phyloP scores from a whole-genome alignment of 2,888 invertebrate genomes.

The Horisme vitalbata region DNA sequence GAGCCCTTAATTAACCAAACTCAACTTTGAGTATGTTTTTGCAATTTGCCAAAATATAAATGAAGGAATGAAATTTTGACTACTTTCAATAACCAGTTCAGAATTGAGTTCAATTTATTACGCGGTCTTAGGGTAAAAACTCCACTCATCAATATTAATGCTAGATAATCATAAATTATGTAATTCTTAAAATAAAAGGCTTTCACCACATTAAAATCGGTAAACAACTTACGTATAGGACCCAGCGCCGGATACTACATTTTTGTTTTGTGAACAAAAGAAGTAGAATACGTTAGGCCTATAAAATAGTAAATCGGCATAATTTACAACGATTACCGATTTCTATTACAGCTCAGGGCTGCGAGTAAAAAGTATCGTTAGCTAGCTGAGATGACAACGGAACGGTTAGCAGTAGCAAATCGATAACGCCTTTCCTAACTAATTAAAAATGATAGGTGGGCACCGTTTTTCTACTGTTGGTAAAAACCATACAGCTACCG shows the following conservation, averaged over 20 bases:
- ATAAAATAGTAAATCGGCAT: conserved; percentile 1
- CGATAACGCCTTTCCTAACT: too few relatives aligned
- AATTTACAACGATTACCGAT: conserved; percentile 7
- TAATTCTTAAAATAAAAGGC: conserved; percentile 9
- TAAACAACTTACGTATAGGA: background rate
- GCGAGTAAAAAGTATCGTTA: conserved; percentile 13
- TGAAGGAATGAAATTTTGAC: too few relatives aligned
- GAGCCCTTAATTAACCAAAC: too few relatives aligned
- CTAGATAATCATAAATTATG: conserved; percentile 7
- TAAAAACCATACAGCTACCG: too few relatives aligned
- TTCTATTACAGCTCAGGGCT: conserved; percentile 5
- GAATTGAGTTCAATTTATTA: too few relatives aligned
- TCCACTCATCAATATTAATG: conserved; percentile 2
- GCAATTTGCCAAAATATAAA: too few relatives aligned
- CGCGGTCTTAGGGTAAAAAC: too few relatives aligned
- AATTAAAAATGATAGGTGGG: too few relatives aligned
- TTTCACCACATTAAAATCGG: conserved; percentile 6
- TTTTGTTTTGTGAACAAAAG: background rate
- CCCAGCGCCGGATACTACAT: background rate
- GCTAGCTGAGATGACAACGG: conserved; percentile 6
- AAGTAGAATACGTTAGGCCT: background rate
- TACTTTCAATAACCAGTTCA: too few relatives aligned
- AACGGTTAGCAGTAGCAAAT: too few relatives aligned
- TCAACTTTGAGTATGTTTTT: too few relatives aligned
- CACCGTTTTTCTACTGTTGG: too few relatives aligned